Conservation (phyloP, 2,797 vertebrate species). For the Sorex maritimensis region DNA sequence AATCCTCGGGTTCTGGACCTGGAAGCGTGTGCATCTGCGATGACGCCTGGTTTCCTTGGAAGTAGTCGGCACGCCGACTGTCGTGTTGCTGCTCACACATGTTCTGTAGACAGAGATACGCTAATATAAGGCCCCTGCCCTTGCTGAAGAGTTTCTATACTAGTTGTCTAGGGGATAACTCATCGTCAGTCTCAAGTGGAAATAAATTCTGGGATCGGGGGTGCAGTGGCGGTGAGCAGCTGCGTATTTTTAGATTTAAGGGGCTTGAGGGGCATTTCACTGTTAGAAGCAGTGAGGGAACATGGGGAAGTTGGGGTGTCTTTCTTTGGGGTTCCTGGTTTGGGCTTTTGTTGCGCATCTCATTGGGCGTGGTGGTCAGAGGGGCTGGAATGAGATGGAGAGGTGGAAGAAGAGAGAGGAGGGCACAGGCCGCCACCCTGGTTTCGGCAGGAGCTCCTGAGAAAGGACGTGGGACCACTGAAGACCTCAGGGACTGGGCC, state of each 20-base stretch:
- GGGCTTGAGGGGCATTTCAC: not conserved
- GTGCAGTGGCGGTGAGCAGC: not conserved
- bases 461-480: not conserved
- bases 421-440: not conserved
- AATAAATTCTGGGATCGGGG: not conserved
- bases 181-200: not conserved
- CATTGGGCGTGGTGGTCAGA: too few species aligned
- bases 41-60: slow-evolving; percentile 10
- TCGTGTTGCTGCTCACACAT: slow-evolving; percentile 4
- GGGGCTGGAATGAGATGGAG: not conserved
- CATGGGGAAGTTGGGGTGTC: not conserved
- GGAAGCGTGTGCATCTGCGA: not conserved
- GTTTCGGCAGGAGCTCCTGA: not conserved
- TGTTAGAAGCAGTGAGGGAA: slow-evolving; percentile 18
- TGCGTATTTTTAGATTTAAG: slow-evolving; percentile 17
- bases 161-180: not conserved
- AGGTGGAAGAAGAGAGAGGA: not conserved
- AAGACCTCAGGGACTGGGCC: not conserved
- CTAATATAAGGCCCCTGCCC: not conserved
- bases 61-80: not conserved
- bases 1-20: slow-evolving; percentile 9
- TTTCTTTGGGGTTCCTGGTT: too few species aligned
- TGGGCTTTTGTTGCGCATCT: too few species aligned
- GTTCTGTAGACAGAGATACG: not conserved
- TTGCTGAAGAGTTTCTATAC: slow-evolving; percentile 6